phyloP scores from a whole-genome alignment of 2,797 vertebrate species.

The Artibeus lituratus region DNA sequence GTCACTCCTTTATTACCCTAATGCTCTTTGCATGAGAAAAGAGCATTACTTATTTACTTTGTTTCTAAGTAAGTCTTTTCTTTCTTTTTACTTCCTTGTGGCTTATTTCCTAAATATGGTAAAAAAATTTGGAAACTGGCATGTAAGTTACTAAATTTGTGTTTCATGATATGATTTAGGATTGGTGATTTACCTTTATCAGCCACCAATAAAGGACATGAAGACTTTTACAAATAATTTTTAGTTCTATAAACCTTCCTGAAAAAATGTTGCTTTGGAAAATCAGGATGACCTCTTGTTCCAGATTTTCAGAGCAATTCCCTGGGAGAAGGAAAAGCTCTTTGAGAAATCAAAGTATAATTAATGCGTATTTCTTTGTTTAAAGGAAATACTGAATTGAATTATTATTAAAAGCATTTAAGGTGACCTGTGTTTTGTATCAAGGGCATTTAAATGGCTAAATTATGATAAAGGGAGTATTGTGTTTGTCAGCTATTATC shows the following conservation, averaged over 20 bases:
- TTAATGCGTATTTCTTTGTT: slow-evolving; percentile 60
- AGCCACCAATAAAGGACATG: neutral
- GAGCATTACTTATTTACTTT: too few species aligned
- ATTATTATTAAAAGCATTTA: slow-evolving; percentile 59
- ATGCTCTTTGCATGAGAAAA: neutral
- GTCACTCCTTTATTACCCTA: neutral
- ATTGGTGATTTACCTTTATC: neutral
- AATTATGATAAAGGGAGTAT: slow-evolving; percentile 71
- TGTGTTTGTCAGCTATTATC: slow-evolving; percentile 66
- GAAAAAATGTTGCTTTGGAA: neutral
- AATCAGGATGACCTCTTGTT: slow-evolving; percentile 29
- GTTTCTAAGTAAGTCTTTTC: neutral
- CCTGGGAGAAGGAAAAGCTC: neutral
- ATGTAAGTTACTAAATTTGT: neutral
- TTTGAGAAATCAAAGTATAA: slow-evolving; percentile 51
- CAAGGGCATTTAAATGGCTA: slow-evolving; percentile 68
- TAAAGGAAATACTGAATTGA: slow-evolving; percentile 45
- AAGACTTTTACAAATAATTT: neutral
- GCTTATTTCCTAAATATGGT: neutral
- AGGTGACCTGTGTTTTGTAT: slow-evolving; percentile 67
- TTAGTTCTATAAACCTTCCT: neutral
- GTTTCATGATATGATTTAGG: neutral
- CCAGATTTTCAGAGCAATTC: slow-evolving; percentile 27
- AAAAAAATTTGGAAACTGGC: neutral
- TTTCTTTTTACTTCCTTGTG: neutral